Conservation (phyloP, 2,113 vertebrate species). For the Oncorhynchus mykiss region DNA sequence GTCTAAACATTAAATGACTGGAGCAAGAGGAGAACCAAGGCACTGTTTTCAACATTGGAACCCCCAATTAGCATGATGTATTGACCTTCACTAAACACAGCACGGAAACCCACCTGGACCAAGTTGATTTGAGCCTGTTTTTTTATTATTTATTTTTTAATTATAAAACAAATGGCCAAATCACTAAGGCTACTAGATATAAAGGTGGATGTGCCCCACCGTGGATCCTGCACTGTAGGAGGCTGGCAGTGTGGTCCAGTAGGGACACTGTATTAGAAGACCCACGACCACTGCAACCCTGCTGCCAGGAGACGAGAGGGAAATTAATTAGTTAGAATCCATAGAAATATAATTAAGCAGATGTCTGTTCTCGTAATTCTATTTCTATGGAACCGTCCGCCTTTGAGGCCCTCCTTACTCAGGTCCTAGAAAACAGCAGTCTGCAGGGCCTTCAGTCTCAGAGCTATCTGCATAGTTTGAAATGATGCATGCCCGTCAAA, state of each 20-base stretch:
- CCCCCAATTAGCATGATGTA: slow-evolving; percentile 40
- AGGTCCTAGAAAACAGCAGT: background rate
- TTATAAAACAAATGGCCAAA: background rate
- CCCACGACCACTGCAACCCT: too few relatives aligned
- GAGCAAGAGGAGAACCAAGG: slow-evolving; percentile 54
- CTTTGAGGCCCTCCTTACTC: too few relatives aligned
- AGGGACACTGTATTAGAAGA: too few relatives aligned
- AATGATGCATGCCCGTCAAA: background rate
- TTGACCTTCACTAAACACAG: slow-evolving; percentile 13
- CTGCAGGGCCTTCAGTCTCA: background rate
- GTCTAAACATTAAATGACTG: slow-evolving; percentile 40
- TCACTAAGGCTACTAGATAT: background rate
- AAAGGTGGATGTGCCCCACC: too few relatives aligned
- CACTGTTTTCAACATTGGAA: slow-evolving; percentile 45
- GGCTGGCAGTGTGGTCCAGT: background rate
- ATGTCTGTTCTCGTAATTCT: background rate
- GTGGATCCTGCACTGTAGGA: background rate
- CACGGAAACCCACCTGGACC: slow-evolving; percentile 20
- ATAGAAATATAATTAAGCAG: background rate
- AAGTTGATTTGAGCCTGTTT: background rate
- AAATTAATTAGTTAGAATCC: too few relatives aligned
- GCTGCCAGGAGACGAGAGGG: too few relatives aligned
- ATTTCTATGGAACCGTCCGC: background rate
- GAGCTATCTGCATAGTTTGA: background rate
- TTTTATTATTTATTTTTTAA: background rate